Evolutionary conservation across 2,797 vertebrate species (phyloP), one percentile per base, ranked within the genome.

Genomic region (Neosilurus hyrtlii): DNA sequence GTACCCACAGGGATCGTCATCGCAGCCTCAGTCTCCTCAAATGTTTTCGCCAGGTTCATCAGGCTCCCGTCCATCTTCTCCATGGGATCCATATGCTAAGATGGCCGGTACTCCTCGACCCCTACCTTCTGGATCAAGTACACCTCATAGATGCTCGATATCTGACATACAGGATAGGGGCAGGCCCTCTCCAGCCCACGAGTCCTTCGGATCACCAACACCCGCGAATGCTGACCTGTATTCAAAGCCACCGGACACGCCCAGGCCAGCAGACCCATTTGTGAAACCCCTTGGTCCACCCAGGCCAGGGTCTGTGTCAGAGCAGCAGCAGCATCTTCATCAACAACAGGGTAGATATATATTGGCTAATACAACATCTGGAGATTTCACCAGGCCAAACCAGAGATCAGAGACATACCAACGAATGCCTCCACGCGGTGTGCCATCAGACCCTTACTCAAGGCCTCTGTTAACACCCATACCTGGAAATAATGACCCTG

Each of bases 21-120:
- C 92, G 30, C 87, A 88, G 80, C 86, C 86, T 82, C 85, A 81
- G 76, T 95, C 96, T 4, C 96, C 96, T 1, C 97, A 96, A 82
- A 93, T 96, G 89, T 96, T 96, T 88, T 93, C 95, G 26, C 91
- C 95, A 4, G 92, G 92, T 57, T 88, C 89, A 15, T 91, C 94
- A 51, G 92, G 79, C 87, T 91, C 96, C 7, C 94, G 95, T 51
- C 96, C 97, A 11, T 93, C 95, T 18, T 99, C 97, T n/a, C 97
- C 98, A 0, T 90, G 96, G 94, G 98, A 99, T 89, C 96, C 96
- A 0, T 98, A 97, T 35, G 91, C 91, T 75, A 99, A 97, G 90
- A 95, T 96, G 91, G 94, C 92, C 26, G 97, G 97, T 43, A 97
- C 97, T 15, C 96, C 97, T 24, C 92, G 97, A 30, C 96, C 97